phyloP scores from a whole-genome alignment of 2,888 invertebrate species.

The Argyra leucocephala region DNA sequence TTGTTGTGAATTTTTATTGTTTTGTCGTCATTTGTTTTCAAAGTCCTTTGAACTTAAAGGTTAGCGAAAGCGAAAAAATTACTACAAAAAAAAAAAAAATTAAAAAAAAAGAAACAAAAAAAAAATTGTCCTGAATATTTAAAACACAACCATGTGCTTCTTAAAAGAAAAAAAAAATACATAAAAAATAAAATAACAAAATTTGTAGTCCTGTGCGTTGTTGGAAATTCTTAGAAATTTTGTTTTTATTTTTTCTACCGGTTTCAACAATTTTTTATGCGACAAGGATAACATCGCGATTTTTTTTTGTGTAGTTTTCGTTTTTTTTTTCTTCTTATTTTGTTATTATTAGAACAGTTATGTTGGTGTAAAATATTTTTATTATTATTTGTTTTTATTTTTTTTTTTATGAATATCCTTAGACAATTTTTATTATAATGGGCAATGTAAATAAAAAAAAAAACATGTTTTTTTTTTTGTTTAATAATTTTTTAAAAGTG shows the following conservation, averaged over 20 bases:
- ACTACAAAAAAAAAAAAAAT: neutral
- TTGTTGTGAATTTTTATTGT: neutral
- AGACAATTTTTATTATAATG: neutral
- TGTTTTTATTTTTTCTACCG: neutral
- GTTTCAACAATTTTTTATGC: too few species aligned
- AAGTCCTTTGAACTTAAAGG: conserved; percentile 6
- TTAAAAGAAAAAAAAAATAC: neutral
- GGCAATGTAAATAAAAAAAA: neutral
- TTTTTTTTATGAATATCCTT: neutral
- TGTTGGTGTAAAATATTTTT: neutral
- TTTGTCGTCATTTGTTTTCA: neutral
- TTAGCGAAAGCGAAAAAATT: conserved; percentile 1
- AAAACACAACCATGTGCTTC: neutral
- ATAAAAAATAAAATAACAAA: neutral
- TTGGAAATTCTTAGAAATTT: neutral
- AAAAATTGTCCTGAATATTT: neutral
- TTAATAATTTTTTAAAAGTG: neutral
- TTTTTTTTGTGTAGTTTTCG: neutral
- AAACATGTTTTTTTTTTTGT: neutral
- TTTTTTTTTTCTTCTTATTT: neutral
- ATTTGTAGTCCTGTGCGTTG: neutral
- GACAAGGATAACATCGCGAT: neutral
- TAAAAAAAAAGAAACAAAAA: neutral
- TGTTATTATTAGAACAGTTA: neutral
- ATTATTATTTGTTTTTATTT: too few species aligned